Conservation (phyloP, 2,113 vertebrate genomes). For the Ageneiosus marmoratus region DNA sequence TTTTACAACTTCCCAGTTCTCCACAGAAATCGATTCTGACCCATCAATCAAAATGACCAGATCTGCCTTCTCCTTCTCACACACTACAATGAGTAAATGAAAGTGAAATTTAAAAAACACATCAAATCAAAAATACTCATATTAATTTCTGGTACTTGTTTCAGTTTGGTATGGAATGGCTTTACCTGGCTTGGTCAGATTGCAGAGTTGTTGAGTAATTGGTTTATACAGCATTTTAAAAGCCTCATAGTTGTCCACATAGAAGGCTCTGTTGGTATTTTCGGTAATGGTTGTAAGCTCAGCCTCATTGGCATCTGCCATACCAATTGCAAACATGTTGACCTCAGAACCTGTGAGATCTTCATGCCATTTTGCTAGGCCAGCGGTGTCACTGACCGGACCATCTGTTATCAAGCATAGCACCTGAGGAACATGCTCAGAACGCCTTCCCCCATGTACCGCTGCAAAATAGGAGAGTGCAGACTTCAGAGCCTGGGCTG, state of each 20-base stretch:
- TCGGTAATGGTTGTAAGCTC: conserved; percentile 70
- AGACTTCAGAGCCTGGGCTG: conserved; percentile 68
- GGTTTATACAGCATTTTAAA: conserved; percentile 69
- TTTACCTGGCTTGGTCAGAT: conserved; percentile 74
- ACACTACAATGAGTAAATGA: conserved; percentile 61
- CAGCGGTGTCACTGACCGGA: conserved; percentile 58
- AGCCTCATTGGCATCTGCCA: conserved; percentile 57
- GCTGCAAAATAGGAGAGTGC: conserved; percentile 63
- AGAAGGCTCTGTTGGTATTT: conserved; percentile 62
- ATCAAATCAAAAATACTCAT: neutral
- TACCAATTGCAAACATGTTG: conserved; percentile 73
- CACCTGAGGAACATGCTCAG: conserved; percentile 64
- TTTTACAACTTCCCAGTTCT: conserved; percentile 69
- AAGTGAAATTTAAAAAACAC: neutral
- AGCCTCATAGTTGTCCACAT: conserved; percentile 63
- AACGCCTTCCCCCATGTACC: conserved; percentile 63
- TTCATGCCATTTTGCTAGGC: conserved; percentile 50
- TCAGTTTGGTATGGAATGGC: neutral
- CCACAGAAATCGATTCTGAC: conserved; percentile 64
- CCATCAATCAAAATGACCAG: conserved; percentile 78
- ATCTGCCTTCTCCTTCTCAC: conserved; percentile 69
- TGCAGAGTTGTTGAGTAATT: conserved; percentile 70
- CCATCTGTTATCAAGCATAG: conserved; percentile 80
- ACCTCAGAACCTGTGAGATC: conserved; percentile 61
- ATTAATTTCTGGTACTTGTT: neutral